These are phyloP conservation scores for Diarsia mendica DNA, from an alignment of 2,888 invertebrate genomes.

Conservation along the genomic window DNA sequence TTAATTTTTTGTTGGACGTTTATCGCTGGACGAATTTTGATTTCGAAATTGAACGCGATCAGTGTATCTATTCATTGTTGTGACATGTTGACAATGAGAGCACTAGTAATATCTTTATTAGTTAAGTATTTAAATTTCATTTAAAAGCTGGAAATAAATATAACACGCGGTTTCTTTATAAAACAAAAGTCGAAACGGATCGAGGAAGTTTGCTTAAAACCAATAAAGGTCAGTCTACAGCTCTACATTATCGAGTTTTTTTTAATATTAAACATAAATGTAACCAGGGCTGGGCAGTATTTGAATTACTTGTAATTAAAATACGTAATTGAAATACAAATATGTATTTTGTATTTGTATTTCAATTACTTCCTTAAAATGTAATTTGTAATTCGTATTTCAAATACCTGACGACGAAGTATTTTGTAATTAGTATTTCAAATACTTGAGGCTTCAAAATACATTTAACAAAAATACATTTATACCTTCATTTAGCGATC, in stretches of 20 bases:
- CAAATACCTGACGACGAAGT: no score
- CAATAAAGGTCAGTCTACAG: conserved; percentile 8
- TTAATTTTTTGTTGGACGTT: not conserved
- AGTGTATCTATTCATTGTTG: not conserved
- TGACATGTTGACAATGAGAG: not conserved
- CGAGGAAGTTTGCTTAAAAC: not conserved
- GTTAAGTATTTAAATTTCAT: not conserved
- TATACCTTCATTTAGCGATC: no score
- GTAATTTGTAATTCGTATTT: no score
- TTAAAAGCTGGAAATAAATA: not conserved
- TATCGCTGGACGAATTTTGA: not conserved
- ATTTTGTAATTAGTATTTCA: no score
- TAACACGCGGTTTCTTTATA: not conserved
- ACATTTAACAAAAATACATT: no score
- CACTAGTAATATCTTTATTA: no score
- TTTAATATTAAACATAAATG: not conserved
- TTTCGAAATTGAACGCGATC: not conserved
- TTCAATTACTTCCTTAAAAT: no score
- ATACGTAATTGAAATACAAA: no score
- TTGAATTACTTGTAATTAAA: no score
- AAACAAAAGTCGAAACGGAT: conserved; percentile 19
- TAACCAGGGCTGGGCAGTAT: no score
- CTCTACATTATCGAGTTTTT: not conserved
- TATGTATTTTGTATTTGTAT: no score
- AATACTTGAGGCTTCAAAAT: no score